phyloP scores from a whole-genome alignment of 2,113 vertebrate species.

The Sinocyclocheilus anophthalmus region DNA sequence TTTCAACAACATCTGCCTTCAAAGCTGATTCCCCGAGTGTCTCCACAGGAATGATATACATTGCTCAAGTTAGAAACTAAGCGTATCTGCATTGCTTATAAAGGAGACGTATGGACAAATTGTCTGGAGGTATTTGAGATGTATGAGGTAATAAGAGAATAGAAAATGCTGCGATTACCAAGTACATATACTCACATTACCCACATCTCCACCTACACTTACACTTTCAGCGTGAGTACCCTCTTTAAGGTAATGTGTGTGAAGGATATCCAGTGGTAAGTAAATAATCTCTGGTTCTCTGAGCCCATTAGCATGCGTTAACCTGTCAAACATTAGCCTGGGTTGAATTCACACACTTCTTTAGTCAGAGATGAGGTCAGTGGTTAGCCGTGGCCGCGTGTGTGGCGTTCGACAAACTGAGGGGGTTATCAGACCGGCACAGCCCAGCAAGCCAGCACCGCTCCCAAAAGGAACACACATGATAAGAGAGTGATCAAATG shows the following conservation, averaged over 20 bases:
- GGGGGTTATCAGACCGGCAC: conserved; percentile 43
- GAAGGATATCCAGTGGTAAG: conserved; percentile 35
- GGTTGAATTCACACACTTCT: conserved; percentile 10
- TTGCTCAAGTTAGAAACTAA: conserved; percentile 31
- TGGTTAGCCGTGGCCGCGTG: conserved; percentile 10
- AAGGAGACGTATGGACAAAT: not conserved
- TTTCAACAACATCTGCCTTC: conserved; percentile 60
- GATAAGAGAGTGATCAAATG: conserved; percentile 52
- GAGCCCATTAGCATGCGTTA: conserved; percentile 34
- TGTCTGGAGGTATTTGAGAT: conserved; percentile 31
- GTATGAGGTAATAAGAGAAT: not conserved
- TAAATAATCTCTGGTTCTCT: conserved; percentile 43
- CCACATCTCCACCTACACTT: not conserved
- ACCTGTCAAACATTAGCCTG: conserved; percentile 23
- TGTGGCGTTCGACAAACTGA: conserved; percentile 27
- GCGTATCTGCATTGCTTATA: not conserved
- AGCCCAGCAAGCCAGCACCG: conserved; percentile 42
- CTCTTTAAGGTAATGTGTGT: conserved; percentile 31
- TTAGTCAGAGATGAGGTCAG: conserved; percentile 27
- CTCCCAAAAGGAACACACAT: conserved; percentile 29
- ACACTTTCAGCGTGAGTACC: not conserved
- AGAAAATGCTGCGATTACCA: conserved; percentile 23
- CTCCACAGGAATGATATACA: conserved; percentile 1
- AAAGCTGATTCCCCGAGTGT: conserved; percentile 32
- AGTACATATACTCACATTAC: conserved; percentile 26